These are phyloP conservation scores for Nothura maculosa DNA, from an alignment of 2,797 vertebrate species.

Conservation along the genomic window DNA sequence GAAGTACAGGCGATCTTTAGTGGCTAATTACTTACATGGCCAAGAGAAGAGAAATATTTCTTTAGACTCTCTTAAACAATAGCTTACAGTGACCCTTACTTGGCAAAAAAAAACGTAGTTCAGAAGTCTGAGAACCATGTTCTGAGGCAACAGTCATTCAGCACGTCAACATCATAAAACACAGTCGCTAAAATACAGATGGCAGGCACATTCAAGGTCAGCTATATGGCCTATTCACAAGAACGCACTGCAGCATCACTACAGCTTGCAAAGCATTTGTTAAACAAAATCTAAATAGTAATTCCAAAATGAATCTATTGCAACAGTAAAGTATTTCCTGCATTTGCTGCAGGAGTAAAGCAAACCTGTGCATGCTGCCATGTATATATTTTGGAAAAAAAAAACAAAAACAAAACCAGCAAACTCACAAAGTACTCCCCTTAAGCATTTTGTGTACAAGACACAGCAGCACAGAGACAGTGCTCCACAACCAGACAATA, in stretches of 20 bases:
- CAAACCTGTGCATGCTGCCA: accelerated
- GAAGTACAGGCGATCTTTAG: not conserved
- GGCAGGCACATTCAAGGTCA: not conserved
- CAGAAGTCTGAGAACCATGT: not conserved
- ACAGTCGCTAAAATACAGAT: not conserved
- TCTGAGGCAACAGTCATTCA: not conserved
- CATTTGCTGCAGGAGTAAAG: not conserved
- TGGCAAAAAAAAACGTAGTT: not conserved
- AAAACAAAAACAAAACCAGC: no score
- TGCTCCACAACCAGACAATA: not conserved
- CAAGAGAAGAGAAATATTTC: not conserved
- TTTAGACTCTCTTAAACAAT: not conserved
- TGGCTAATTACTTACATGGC: not conserved
- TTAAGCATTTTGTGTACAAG: not conserved
- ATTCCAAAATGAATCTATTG: not conserved
- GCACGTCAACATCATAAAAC: not conserved
- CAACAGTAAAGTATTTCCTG: not conserved
- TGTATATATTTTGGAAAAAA: not conserved
- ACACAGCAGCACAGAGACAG: not conserved
- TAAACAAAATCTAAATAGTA: not conserved
- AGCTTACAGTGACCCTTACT: not conserved
- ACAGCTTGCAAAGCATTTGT: accelerated
- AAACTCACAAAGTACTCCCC: not conserved
- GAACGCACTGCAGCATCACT: not conserved
- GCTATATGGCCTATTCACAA: not conserved